Evolutionary conservation across 2,797 vertebrate genomes (phyloP), one percentile per base, ranked within the genome.

Genomic region (Melanotaenia trifasciata): DNA sequence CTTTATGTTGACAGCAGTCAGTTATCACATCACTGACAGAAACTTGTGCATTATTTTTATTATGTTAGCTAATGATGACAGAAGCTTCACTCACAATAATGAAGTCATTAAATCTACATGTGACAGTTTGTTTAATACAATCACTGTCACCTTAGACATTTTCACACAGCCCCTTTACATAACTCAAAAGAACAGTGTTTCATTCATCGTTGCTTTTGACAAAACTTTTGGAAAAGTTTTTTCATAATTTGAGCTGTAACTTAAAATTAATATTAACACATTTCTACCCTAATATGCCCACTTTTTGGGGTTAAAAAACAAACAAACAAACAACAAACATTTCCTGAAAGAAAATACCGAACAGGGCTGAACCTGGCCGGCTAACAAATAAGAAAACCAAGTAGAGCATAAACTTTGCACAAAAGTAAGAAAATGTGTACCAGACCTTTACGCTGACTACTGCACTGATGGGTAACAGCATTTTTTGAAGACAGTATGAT

Each of bases 41-140:
- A 67, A 72, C 32, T 0, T 5, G 11, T 50, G 50, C n/a, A 12
- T 67, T 57, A 14, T 33, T 0, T 2, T 3, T n/a, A 53, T 53
- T 62, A 36, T 32, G 54, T 12, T 43, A 58, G 20, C 2, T 43
- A 47, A 56, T 65, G 71, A 53, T n/a, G 45, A 35, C 22, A 36
- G 43, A 56, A 35, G 56, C 8, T 0, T 38, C 57, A 5, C 24
- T 26, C n/a, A 38, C 43, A 58, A 63, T 45, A 58, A 63, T 36
- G 43, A 54, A 22, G 22, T 43, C n/a, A 60, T 50, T 61, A 30
- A 16, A 32, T 76, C 20, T 58, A 26, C 18, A 65, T 33, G 11
- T 20, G 3, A 61, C 43, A 2, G 20, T 0, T 28, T 26, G 3
- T 4, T 1, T 64, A 28, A 28, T 26, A 26, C 16, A 38, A 50